Base-by-base conservation (phyloP, 2,113 vertebrate species). In the Rhynchopsitta pachyrhyncha region DNA sequence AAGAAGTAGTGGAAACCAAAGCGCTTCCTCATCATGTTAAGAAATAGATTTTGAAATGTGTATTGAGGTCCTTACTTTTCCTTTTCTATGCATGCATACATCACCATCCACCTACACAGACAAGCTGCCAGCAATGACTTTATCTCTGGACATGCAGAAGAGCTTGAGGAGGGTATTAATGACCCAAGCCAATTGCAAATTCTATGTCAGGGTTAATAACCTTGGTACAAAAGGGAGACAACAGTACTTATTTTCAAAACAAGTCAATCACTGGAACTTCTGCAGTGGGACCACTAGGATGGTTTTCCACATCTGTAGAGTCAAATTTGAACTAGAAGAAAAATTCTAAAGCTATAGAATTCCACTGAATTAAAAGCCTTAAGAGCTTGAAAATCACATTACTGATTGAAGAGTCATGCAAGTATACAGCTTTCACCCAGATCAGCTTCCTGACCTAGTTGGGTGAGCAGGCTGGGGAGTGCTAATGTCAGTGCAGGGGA, bases 391-490 rank as follows among this genome's bases (percentile, higher is more conserved):
- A 90, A 88, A 69, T 67, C 15, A 88, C 0, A 0, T n/a, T 11
- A 60, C 2, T 3, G 2, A 31, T 52, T 81, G 27, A 28, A 25
- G 16, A 0, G 0, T 47, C 39, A 82, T 22, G 15, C 47, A 77
- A 92, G 19, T 15, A 71, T 1, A 13, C 13, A 13, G 41, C 69
- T 88, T 73, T 47, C 47, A 87, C 69, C 25, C 49, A 63, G 60
- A 66, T 46, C 39, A 73, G 57, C 33, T 42, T 75, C 49, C 75
- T 59, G 64, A 55, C 50, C 18, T 12, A 18, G 59, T 31, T 63
- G 50, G 6, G 6, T 22, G 41, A 74, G 33, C 0, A 0, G 20
- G 20, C 64, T 77, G 27, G 37, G 20, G 27, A 39, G 18, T 16
- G 46, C 41, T 55, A 52, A 52, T 22, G 24, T 42, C 55, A 50